Conservation (phyloP, 2,888 invertebrate species). For the Chymomyza procnemis region DNA sequence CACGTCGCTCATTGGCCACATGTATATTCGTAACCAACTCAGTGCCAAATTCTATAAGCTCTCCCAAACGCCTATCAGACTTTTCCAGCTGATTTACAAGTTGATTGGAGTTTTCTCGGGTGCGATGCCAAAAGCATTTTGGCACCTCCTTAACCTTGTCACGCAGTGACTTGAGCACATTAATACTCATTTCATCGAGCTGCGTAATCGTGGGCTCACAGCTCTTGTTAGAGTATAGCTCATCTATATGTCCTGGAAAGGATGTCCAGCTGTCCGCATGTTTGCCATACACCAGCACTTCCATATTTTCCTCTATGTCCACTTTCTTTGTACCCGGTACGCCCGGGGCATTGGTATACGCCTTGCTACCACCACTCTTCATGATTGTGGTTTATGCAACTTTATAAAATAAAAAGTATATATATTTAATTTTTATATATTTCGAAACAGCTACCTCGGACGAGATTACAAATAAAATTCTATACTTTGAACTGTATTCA, state of each 20-base stretch:
- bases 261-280: conserved; percentile 47
- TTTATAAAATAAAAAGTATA: background rate
- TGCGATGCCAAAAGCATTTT: conserved; percentile 42
- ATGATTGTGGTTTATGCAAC: background rate
- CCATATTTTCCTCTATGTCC: background rate
- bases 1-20: conserved; percentile 87
- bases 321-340: background rate
- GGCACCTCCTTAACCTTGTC: conserved; percentile 41
- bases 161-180: conserved; percentile 42
- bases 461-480: background rate
- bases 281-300: background rate
- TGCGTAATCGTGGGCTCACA: conserved; percentile 37
- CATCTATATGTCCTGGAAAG: conserved; percentile 48
- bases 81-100: conserved; percentile 83
- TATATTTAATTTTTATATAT: background rate
- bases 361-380: background rate
- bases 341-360: background rate
- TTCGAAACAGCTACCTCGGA: background rate
- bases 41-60: conserved; percentile 83
- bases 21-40: conserved; percentile 88
- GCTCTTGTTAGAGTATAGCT: conserved; percentile 38
- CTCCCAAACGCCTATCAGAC: conserved; percentile 83
- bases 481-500: background rate
- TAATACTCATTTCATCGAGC: conserved; percentile 41
- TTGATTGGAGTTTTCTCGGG: conserved; percentile 79